These are phyloP conservation scores for Pyrrhia umbra DNA, from an alignment of 2,888 invertebrate genomes.

Conservation along the genomic window DNA sequence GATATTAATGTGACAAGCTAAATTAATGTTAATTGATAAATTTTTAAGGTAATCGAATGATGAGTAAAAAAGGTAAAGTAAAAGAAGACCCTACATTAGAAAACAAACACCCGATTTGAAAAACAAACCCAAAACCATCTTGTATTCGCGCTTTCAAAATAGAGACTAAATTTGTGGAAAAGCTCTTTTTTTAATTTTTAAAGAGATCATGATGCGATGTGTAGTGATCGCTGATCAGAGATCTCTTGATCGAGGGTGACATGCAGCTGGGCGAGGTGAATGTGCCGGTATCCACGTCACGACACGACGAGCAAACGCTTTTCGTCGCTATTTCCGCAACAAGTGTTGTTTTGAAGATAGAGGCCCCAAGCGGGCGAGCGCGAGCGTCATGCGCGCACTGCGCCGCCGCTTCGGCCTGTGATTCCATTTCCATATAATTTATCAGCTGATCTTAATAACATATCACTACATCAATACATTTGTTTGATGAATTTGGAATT, in stretches of 20 bases:
- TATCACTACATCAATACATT: constrained; percentile 14
- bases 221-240: constrained; percentile 44
- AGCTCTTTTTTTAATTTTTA: constrained; percentile 7
- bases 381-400: constrained; percentile 61
- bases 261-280: constrained; percentile 73
- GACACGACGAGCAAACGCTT: constrained; percentile 77
- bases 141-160: background rate
- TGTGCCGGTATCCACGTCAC: constrained; percentile 68
- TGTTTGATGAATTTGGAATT: constrained; percentile 6
- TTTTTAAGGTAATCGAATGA: background rate
- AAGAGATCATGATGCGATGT: constrained; percentile 40
- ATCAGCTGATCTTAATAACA: constrained; percentile 59
- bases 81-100: no score
- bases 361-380: constrained; percentile 83
- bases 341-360: constrained; percentile 88
- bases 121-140: background rate
- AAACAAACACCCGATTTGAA: background rate
- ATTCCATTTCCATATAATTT: constrained; percentile 62
- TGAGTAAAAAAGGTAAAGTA: no score
- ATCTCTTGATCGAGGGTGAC: constrained; percentile 53
- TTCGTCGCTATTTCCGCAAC: constrained; percentile 88
- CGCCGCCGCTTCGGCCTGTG: constrained; percentile 41
- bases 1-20: constrained; percentile 33
- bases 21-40: background rate
- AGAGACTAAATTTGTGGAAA: no score